Evolutionary conservation across 2,888 invertebrate species (phyloP), one percentile per base, ranked within the genome.

Genomic region (Sphecodes monilicornis): DNA sequence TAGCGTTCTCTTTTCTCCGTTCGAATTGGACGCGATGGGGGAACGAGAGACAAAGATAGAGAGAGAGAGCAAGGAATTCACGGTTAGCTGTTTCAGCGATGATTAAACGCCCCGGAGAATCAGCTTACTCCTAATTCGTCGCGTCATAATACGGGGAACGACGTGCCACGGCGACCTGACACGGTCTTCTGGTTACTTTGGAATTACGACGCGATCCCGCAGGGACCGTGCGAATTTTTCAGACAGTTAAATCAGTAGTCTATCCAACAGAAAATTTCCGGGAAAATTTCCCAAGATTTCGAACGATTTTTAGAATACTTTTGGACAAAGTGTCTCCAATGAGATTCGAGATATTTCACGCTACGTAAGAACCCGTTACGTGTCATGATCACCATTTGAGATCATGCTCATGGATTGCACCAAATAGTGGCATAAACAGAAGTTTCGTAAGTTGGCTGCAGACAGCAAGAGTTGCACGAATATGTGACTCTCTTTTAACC

Each of bases 31-130:
- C 50, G 22, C 50, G 50, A 50, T 10, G 50, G 22, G 50, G 22
- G 22, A 50, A 50, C 50, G 50, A 50, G 22, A 50, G 6, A 18
- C 16, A 46, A 1, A 18, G 43, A 1, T 6, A 22, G 22, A 8
- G 8, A 43, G 43, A 22, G 18, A 18, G 6, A 6, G 50, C 50
- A 50, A 22, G 77, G 80, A 72, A 70, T 57, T 68, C 46, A 54
- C 46, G 43, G 70, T 29, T 70, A 69, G 86, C 86, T 86, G 84
- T 76, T 78, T 86, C 86, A 84, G 86, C 84, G 78, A 84, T 86
- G 84, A 86, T 86, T 86, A 86, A 81, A 78, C 57, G 54, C 50
- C 70, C 41, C 43, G 54, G 78, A 70, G 86, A 84, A 86, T 86
- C 84, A 78, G 80, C 80, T 86, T 86, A 84, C 86, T 72, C 71